Evolutionary conservation across 2,888 invertebrate genomes (phyloP).

Genomic region (Zootermopsis nevadensis): DNA sequence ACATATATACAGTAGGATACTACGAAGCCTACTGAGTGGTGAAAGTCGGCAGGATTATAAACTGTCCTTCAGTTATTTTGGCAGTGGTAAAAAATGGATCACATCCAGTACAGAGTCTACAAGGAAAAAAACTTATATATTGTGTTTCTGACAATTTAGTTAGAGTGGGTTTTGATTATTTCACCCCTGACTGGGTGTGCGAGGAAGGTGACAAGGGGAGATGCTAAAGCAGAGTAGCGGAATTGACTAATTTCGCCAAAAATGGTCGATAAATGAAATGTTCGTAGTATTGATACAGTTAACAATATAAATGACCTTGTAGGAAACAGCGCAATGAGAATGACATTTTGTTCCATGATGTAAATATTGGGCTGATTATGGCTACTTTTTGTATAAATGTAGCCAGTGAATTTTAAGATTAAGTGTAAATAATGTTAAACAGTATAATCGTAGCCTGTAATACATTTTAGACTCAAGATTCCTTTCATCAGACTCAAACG

Average conservation of each 20-base stretch:
- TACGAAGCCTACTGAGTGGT: not conserved
- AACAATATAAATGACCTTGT: too few species aligned
- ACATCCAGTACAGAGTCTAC: not conserved
- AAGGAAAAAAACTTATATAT: conserved; percentile 14
- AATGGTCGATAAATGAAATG: not conserved
- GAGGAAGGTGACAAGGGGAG: not conserved
- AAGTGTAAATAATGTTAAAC: too few species aligned
- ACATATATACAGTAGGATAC: not conserved
- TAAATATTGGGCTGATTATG: too few species aligned
- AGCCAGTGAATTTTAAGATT: too few species aligned
- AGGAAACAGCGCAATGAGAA: too few species aligned
- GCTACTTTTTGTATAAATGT: too few species aligned
- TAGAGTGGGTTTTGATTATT: not conserved
- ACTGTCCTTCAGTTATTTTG: not conserved
- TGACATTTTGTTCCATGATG: too few species aligned
- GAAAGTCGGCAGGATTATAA: conserved; percentile 7
- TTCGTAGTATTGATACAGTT: not conserved
- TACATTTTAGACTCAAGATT: too few species aligned
- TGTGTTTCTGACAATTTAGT: conserved; percentile 49
- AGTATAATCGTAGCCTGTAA: too few species aligned
- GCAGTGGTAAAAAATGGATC: not conserved
- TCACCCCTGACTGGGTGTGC: not conserved
- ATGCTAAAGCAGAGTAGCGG: not conserved
- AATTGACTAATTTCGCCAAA: not conserved
- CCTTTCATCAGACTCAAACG: too few species aligned